Evolutionary conservation across 2,888 invertebrate species (phyloP), one percentile per base, ranked within the genome.

Genomic region (Nomada flava): DNA sequence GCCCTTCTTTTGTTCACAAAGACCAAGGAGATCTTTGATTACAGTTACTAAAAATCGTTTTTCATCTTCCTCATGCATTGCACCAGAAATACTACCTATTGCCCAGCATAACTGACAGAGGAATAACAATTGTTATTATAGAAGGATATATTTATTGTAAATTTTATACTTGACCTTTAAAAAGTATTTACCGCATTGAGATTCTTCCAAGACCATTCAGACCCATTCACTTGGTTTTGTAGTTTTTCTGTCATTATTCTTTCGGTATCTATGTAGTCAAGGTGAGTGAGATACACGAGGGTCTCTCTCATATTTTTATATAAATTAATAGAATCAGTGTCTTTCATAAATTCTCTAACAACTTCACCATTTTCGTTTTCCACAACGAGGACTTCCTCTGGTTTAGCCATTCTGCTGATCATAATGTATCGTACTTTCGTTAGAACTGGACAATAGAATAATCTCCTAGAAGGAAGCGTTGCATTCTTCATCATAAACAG

Each of bases 281-380:
- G 96, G 96, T 99, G 99, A 53, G 99, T 99, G 86, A 99, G 95
- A 94, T 99, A 99, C 23, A 99, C 99, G 75, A 98, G 95, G 15
- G 98, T 98, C 94, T 99, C 99, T 86, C 99, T 96, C 99, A 99
- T 99, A 93, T 98, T 99, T 94, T 99, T 99, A 94, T 99, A 99
- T 93, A 99, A 95, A 95, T 99, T 99, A 91, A 99, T 99, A 53
- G 99, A 98, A 95, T 99, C 99, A 53, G 99, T 99, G 94, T 99
- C 99, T 94, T 99, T 99, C 98, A 99, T 99, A 93, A 99, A 99
- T 94, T 99, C 99, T 84, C 99, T 95, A 13, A 99, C 99, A 81
- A 99, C 99, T 95, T 99, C 99, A 57, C 99, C 99, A 94, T 99
- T 99, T 93, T 99, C 99, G 95, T 99, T 99, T 94, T 99, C 99